Evolutionary conservation across 1,140 invertebrate genomes (phyloP), one percentile per base, ranked within the genome.

Genomic region (Elymnias hypermnestra): DNA sequence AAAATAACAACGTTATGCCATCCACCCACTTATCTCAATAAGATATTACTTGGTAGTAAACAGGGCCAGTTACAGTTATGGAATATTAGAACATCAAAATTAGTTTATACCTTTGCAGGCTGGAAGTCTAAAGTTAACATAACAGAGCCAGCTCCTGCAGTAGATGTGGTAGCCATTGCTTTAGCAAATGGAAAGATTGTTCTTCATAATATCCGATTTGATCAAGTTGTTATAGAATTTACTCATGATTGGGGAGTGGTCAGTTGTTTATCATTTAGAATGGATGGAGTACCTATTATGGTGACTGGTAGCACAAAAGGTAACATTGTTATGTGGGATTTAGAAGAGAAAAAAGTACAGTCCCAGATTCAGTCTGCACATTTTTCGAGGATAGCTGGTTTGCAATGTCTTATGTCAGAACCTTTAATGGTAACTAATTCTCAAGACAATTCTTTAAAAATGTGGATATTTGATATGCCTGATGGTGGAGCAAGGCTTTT

Each of bases 401-500:
- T 98, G 23, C 87, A 92, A 48, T 98, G 92, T 83, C 85, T 99
- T 8, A 91, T 92, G 12, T 93, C 91, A 53, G 95, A 99, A 78
- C 96, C 97, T 0, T 72, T 99, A 0, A 88, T 99, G 67, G 90
- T 98, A 1, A 96, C 97, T 1, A 96, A 95, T 19, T 97, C 96
- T 0, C 88, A 92, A 2, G 98, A 99, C 72, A 99, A 99, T 86
- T 94, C 95, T n/a, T 73, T 99, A 10, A 98, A 98, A 85, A 86
- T 97, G 33, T 99, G 97, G 94, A 97, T 98, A 47, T 98, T 99
- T 89, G 97, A 99, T 81, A 89, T 93, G 88, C 88, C 94, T 14
- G 97, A 98, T 89, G 95, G 94, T 12, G 92, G 92, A 13, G 95
- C 93, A 2, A 89, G 97, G 57, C 82, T 98, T 26, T 83, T 98